A percentile compares a stretch with the other conserved stretches of the same genome.
phyloP scores from a whole-genome alignment of 1,140 invertebrate genomes.

The Eciton burchellii region DNA sequence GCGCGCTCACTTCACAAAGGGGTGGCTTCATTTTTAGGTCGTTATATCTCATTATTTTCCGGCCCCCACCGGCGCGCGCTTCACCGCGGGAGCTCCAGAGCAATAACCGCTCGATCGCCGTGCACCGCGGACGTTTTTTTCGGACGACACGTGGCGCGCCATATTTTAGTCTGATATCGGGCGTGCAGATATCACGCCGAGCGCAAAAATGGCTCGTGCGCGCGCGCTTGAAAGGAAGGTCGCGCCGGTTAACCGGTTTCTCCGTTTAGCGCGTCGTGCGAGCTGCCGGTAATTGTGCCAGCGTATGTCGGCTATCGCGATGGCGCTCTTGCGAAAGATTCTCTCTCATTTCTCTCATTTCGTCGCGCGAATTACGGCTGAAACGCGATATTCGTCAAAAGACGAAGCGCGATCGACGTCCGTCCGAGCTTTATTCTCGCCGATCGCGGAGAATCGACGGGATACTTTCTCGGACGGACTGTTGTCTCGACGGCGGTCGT shows the following conservation, averaged over 20 bases:
- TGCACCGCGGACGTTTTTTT: constrained; percentile 21
- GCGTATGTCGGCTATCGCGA: constrained; percentile 32
- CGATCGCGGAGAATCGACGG: neutral
- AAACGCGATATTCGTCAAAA: constrained; percentile 25
- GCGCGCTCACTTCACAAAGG: constrained; percentile 42
- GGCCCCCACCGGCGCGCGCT: neutral
- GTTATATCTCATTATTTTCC: constrained; percentile 79
- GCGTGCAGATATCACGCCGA: neutral
- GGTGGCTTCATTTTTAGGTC: constrained; percentile 79
- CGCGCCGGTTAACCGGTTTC: constrained; percentile 42
- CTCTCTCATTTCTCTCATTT: neutral
- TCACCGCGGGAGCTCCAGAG: constrained; percentile 8
- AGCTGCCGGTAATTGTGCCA: constrained; percentile 42
- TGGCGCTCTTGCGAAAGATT: constrained; percentile 45
- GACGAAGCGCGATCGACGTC: neutral
- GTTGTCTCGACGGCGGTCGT: neutral
- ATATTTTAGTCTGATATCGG: constrained; percentile 21
- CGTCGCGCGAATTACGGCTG: constrained; percentile 16
- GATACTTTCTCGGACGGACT: neutral
- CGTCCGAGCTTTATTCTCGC: neutral
- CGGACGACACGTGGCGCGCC: constrained; percentile 2
- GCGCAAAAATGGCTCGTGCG: constrained; percentile 42
- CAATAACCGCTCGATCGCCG: constrained; percentile 30
- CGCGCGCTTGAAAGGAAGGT: constrained; percentile 59
- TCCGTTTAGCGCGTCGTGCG: constrained; percentile 18